Evolutionary conservation across 1,140 invertebrate genomes (phyloP).

Genomic region (Bombus confusus): DNA sequence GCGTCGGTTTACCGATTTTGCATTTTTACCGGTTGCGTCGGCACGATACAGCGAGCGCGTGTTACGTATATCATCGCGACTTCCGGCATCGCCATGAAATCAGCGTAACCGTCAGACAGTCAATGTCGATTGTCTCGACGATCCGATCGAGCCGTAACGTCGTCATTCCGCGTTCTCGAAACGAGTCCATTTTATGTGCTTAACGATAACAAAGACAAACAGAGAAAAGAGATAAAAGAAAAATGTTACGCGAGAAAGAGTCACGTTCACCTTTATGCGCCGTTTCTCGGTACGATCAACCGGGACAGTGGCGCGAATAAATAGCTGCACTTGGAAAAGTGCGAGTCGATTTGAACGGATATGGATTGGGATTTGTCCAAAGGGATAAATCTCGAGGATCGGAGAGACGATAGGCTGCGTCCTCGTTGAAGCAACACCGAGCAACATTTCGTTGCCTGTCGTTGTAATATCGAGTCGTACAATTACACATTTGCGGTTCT

Average conservation of each 20-base stretch:
- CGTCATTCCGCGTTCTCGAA: background rate
- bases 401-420: no score
- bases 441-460: no score
- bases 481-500: no score
- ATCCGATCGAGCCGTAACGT: background rate
- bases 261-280: background rate
- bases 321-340: no score
- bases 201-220: background rate
- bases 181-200: background rate
- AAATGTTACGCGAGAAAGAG: background rate
- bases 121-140: background rate
- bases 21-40: no score
- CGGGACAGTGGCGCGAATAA: no score
- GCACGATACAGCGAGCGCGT: background rate
- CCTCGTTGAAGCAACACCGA: no score
- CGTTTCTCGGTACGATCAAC: background rate
- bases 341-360: no score
- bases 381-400: no score
- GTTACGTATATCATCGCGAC: background rate
- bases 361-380: no score
- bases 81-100: conserved; percentile 3
- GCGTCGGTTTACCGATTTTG: background rate
- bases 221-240: background rate
- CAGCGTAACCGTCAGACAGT: background rate
- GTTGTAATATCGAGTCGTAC: no score